Base-by-base conservation (phyloP, 2,113 vertebrate genomes). In the Argyrosomus japonicus region DNA sequence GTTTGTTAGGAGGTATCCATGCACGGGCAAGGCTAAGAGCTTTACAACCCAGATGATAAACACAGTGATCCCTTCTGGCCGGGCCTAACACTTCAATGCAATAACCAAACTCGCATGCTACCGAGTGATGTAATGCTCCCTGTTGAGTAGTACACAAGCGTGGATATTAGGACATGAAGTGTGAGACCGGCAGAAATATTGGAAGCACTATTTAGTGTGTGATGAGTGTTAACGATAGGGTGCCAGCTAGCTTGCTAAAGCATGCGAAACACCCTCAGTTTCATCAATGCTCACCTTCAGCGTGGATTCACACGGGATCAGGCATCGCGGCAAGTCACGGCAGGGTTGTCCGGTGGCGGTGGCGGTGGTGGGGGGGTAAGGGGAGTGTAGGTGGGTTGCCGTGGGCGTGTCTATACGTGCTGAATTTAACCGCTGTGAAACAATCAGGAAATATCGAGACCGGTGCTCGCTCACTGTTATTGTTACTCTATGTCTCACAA, bases 121-220 rank as follows among this genome's bases (percentile, higher is more conserved):
- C 75, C 40, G 17, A 23, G 70, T 17, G 57, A 82, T 15, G 45
- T 11, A 21, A n/a, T 2, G 43, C 61, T 62, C 13, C 45, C 29
- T 3, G 71, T 36, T 18, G 25, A 51, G 70, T 65, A 13, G 69
- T 3, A 75, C 51, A 51, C 43, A 1, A 60, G 69, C 8, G 45
- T 29, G 65, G 76, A 73, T 79, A 72, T 79, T 15, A 9, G 43
- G 58, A 64, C 53, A 68, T 0, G 3, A 67, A 72, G 77, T 57
- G 63, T n/a, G 10, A 76, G 71, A 75, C 68, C 11, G 79, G 75
- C 82, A 87, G 85, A n/a, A 36, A 57, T 21, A 77, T 58, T 69
- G 86, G 90, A 94, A 93, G 93, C 88, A 92, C 87, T 89, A 77
- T 64, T 87, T 50, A 58, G 50, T 75, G 70, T 75, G 78, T 23